These are phyloP conservation scores for Pterobdella sp. DNA, from an alignment of 2,888 invertebrate species.

Conservation along the genomic window DNA sequence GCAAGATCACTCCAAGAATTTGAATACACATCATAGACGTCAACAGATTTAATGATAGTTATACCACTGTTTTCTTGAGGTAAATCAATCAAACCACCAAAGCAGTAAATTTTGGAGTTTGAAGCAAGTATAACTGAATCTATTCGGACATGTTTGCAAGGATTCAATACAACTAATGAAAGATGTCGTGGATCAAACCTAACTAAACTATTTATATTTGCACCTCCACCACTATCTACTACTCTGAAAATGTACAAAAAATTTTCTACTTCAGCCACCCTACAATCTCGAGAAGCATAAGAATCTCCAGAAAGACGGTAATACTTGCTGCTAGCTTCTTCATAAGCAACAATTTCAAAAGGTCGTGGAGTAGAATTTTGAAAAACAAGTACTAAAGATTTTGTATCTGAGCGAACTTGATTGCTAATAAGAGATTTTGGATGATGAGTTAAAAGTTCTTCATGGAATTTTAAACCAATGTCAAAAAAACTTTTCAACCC, in stretches of 20 bases:
- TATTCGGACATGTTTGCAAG: slow-evolving; percentile 45
- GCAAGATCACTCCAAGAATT: slow-evolving; percentile 47
- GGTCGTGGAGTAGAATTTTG: slow-evolving; percentile 47
- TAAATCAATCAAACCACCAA: slow-evolving; percentile 42
- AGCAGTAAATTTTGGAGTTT: slow-evolving; percentile 43
- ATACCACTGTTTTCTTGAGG: slow-evolving; percentile 30
- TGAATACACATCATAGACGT: slow-evolving; percentile 45
- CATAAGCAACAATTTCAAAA: slow-evolving; percentile 49
- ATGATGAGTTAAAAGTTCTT: slow-evolving; percentile 34
- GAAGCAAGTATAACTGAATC: slow-evolving; percentile 47
- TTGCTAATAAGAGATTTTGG: slow-evolving; percentile 28
- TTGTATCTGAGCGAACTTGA: slow-evolving; percentile 26
- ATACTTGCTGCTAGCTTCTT: slow-evolving; percentile 42
- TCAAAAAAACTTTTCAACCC: slow-evolving; percentile 24
- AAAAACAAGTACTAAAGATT: slow-evolving; percentile 42
- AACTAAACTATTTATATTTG: slow-evolving; percentile 47
- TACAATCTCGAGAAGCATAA: slow-evolving; percentile 47
- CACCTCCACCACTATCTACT: slow-evolving; percentile 50
- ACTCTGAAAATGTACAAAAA: slow-evolving; percentile 48
- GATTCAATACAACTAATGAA: slow-evolving; percentile 45
- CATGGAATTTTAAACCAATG: slow-evolving; percentile 36
- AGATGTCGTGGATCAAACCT: slow-evolving; percentile 49
- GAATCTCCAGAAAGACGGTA: slow-evolving; percentile 47
- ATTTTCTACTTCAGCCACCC: slow-evolving; percentile 46
- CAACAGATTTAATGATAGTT: slow-evolving; percentile 46